Percentiles rank a stretch among this genome's conserved stretches.
Evolutionary conservation across 2,888 invertebrate species (phyloP).

Genomic region (Opisthograptis luteolata): DNA sequence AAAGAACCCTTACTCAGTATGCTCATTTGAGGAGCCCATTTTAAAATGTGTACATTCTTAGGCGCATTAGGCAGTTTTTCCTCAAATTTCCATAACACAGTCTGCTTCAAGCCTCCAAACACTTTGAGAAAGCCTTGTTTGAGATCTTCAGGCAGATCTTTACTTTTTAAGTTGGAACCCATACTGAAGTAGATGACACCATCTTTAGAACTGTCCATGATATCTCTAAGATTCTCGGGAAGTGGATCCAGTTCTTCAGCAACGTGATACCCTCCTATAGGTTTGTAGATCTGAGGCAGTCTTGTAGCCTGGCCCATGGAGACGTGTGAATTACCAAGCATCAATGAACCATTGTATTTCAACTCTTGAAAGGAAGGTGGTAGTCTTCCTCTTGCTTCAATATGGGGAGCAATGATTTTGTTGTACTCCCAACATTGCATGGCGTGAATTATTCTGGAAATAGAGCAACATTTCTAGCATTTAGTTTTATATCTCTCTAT

Average conservation of each 20-base stretch:
- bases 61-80: constrained; percentile 56
- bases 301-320: constrained; percentile 47
- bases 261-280: constrained; percentile 65
- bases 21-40: constrained; percentile 70
- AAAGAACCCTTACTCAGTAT: constrained; percentile 49
- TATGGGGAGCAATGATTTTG: constrained; percentile 39
- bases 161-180: constrained; percentile 70
- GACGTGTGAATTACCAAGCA: constrained; percentile 58
- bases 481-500: too few relatives aligned
- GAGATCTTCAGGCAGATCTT: constrained; percentile 55
- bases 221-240: constrained; percentile 60
- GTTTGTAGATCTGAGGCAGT: constrained; percentile 59
- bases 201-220: constrained; percentile 66
- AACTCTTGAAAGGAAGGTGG: constrained; percentile 50
- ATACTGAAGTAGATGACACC: constrained; percentile 80
- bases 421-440: constrained; percentile 24
- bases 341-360: constrained; percentile 56
- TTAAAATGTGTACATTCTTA: constrained; percentile 66
- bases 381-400: constrained; percentile 47
- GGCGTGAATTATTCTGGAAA: constrained; percentile 18
- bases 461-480: neutral
- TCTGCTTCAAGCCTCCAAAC: constrained; percentile 71
- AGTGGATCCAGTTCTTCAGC: constrained; percentile 52
- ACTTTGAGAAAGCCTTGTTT: constrained; percentile 57
- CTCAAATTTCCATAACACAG: constrained; percentile 79